A percentile compares a stretch with the other conserved stretches of the same genome.
Evolutionary conservation across 1,140 invertebrate genomes (phyloP).

Genomic region (Dendrolimus kikuchii): DNA sequence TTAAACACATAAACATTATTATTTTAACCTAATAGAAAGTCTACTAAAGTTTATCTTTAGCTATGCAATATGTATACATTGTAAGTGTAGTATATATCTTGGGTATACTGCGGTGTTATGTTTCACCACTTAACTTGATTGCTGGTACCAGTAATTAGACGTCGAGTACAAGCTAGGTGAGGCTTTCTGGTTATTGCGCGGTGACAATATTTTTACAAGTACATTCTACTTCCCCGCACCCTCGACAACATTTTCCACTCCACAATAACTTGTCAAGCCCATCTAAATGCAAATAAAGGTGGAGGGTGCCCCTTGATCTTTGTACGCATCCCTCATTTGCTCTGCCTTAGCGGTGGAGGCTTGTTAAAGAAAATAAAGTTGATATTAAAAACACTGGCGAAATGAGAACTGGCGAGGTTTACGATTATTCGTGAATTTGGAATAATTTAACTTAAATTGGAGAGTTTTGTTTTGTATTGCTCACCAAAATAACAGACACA

Average conservation of each 20-base stretch:
- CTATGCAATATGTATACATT: no score
- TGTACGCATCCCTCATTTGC: slow-evolving; percentile 51
- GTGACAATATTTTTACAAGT: no score
- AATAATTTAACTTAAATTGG: no score
- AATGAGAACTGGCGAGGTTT: no score
- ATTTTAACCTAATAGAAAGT: no score
- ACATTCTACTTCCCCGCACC: background rate
- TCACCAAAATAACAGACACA: no score
- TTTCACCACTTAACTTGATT: slow-evolving; percentile 7
- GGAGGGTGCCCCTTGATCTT: slow-evolving; percentile 41
- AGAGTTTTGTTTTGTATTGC: no score
- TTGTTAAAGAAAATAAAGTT: slow-evolving; percentile 19
- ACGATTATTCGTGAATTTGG: no score
- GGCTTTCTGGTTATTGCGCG: background rate
- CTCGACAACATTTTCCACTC: slow-evolving; percentile 5
- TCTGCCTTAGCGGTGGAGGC: slow-evolving; percentile 16
- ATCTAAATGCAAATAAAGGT: slow-evolving; percentile 63
- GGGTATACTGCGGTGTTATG: no score
- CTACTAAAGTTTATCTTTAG: no score
- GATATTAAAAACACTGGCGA: slow-evolving; percentile 11
- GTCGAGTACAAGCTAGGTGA: slow-evolving; percentile 16
- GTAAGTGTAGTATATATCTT: no score
- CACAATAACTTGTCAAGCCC: slow-evolving; percentile 50
- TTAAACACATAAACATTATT: no score
- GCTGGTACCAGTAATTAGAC: slow-evolving; percentile 39